Conservation (phyloP, 2,797 vertebrate genomes). For the Amazona finschi region DNA sequence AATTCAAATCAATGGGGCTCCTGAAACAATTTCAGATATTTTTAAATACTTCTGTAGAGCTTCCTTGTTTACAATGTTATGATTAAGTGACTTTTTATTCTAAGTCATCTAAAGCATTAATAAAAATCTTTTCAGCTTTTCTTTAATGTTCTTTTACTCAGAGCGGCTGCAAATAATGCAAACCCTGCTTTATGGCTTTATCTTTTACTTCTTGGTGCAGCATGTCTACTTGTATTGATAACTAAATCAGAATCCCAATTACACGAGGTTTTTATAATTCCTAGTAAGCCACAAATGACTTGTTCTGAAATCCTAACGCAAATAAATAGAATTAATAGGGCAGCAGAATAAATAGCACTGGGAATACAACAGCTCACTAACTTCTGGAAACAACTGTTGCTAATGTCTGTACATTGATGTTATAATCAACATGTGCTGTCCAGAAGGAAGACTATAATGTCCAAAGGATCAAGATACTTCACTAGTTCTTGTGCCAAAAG, state of each 20-base stretch:
- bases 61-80: slow-evolving; percentile 69
- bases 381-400: not conserved
- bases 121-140: slow-evolving; percentile 15
- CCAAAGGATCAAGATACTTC: not conserved
- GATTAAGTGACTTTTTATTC: slow-evolving; percentile 51
- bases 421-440: not conserved
- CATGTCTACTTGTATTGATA: slow-evolving; percentile 2
- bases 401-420: not conserved
- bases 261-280: not conserved
- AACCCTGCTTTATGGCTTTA: slow-evolving; percentile 7
- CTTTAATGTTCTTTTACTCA: not conserved
- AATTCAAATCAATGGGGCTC: slow-evolving; percentile 68
- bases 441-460: not conserved
- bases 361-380: not conserved
- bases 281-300: not conserved
- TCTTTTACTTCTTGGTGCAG: slow-evolving; percentile 3
- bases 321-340: not conserved
- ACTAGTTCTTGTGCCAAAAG: not conserved
- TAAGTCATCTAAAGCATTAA: slow-evolving; percentile 49
- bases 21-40: slow-evolving; percentile 66
- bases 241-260: slow-evolving; percentile 8
- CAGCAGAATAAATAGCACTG: not conserved
- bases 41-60: slow-evolving; percentile 64
- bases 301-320: not conserved
- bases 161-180: not conserved